Conservation (phyloP, 2,888 invertebrate species). For the Brachylomia viminalis region DNA sequence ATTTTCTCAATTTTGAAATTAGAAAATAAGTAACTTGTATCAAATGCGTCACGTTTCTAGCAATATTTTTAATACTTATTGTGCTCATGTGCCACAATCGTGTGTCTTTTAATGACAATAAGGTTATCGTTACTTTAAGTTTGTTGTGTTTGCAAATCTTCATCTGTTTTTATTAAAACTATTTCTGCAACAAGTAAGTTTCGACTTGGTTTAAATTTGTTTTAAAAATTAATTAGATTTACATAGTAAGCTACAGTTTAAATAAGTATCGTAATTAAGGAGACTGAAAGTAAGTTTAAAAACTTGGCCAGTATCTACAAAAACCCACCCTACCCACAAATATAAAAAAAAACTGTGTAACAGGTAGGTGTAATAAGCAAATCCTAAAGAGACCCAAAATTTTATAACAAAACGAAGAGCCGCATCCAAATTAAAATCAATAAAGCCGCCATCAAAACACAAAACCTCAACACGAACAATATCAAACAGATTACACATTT, state of each 20-base stretch:
- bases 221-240: neutral
- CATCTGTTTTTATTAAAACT: slow-evolving; percentile 33
- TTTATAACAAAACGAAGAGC: slow-evolving; percentile 49
- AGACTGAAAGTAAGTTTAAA: neutral
- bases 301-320: too few relatives aligned
- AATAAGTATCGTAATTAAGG: neutral
- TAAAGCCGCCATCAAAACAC: slow-evolving; percentile 59
- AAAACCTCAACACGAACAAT: slow-evolving; percentile 63
- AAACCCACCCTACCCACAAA: neutral
- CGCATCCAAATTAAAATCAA: slow-evolving; percentile 56
- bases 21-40: neutral
- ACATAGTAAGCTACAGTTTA: neutral
- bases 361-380: neutral
- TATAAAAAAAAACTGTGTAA: slow-evolving; percentile 1
- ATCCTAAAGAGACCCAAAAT: slow-evolving; percentile 22
- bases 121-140: slow-evolving; percentile 9
- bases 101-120: neutral
- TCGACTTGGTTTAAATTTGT: neutral
- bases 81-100: neutral
- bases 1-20: neutral
- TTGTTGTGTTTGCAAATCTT: neutral
- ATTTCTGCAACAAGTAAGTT: slow-evolving; percentile 51
- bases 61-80: neutral
- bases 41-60: neutral
- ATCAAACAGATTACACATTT: slow-evolving; percentile 70